Conservation (phyloP, 2,113 vertebrate genomes). For the Poecile atricapillus region DNA sequence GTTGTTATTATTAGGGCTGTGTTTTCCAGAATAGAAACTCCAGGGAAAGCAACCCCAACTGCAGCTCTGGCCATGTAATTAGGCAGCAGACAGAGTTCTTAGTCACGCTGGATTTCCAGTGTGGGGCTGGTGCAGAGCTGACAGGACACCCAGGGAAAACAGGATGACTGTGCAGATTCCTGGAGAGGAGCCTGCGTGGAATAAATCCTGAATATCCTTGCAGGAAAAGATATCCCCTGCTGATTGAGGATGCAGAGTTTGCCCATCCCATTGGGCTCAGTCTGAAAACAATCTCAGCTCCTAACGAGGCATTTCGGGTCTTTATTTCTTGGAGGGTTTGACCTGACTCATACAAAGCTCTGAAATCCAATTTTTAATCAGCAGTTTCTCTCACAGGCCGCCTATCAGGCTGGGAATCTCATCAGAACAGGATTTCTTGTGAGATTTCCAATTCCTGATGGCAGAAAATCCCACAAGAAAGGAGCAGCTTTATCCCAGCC, state of each 20-base stretch:
- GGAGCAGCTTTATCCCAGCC: not conserved
- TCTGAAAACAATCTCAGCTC: not conserved
- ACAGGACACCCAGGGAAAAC: not conserved
- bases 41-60: not conserved
- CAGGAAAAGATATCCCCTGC: rapidly evolving
- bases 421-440: not conserved
- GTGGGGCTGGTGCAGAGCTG: not conserved
- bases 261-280: rapidly evolving
- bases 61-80: not conserved
- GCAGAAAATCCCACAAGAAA: conserved; percentile 20
- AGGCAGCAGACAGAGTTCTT: not conserved
- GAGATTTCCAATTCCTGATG: conserved; percentile 7
- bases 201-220: not conserved
- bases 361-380: not conserved
- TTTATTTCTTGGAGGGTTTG: not conserved
- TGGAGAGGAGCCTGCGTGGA: not conserved
- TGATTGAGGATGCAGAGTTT: not conserved
- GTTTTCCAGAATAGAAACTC: not conserved
- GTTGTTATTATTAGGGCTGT: not conserved
- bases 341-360: not conserved
- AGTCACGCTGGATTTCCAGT: not conserved
- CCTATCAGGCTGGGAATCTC: not conserved
- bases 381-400: not conserved
- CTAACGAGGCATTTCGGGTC: not conserved
- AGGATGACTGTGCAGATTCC: not conserved